A percentile compares a stretch with the other conserved stretches of the same genome.
Conservation (phyloP, 2,888 invertebrate genomes). For the Tiliacea citrago region DNA sequence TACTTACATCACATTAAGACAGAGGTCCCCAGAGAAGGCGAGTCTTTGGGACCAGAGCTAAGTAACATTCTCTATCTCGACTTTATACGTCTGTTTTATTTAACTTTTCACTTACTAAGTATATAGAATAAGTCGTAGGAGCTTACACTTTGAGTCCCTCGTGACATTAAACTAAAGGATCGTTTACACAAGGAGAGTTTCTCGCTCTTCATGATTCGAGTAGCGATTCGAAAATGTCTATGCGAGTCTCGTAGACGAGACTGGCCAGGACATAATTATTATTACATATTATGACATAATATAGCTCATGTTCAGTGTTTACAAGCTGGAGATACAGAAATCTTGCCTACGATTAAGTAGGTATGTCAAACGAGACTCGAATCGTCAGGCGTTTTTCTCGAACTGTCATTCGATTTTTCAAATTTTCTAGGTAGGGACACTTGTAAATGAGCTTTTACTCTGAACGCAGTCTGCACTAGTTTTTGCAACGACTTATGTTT, state of each 20-base stretch:
- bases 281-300: too few relatives aligned
- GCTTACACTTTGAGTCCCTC: slow-evolving; percentile 17
- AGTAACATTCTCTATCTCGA: slow-evolving; percentile 3
- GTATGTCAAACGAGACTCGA: neutral
- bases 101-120: slow-evolving; percentile 39
- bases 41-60: neutral
- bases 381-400: neutral
- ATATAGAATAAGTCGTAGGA: neutral
- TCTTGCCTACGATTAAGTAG: neutral
- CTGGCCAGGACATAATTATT: too few relatives aligned
- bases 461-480: neutral
- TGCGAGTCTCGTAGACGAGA: neutral
- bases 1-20: neutral
- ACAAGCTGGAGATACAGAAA: neutral
- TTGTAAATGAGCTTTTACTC: neutral
- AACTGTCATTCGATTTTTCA: neutral
- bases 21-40: slow-evolving; percentile 17
- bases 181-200: neutral
- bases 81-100: slow-evolving; percentile 32
- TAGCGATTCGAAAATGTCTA: neutral
- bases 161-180: neutral
- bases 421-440: neutral
- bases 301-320: too few relatives aligned
- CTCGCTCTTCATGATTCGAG: neutral
- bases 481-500: slow-evolving; percentile 21